Evolutionary conservation across 2,888 invertebrate genomes (phyloP), one percentile per base, ranked within the genome.

Genomic region (Holacanthella duospinosa): DNA sequence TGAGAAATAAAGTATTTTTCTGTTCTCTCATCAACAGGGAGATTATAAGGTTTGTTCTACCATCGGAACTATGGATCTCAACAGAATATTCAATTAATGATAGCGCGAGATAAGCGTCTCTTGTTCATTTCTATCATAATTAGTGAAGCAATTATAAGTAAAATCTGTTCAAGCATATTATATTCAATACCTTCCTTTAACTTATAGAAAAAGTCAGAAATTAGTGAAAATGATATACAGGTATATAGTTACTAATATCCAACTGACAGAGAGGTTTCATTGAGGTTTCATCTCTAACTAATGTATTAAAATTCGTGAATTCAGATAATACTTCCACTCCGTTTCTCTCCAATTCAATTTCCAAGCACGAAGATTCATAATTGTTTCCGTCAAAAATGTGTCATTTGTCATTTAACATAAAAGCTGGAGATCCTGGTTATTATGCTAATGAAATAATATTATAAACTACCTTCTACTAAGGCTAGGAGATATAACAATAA

Each of bases 281-380:
- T n/a, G n/a, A n/a, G n/a, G n/a, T n/a, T n/a, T n/a, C n/a, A n/a
- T n/a, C n/a, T n/a, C n/a, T n/a, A n/a, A n/a, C n/a, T n/a, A n/a
- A n/a, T n/a, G n/a, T n/a, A n/a, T n/a, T n/a, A n/a, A 36, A 36
- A 36, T 6, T 36, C 16, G 36, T 36, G 16, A 36, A 36, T 36
- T 36, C n/a, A n/a, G n/a, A n/a, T n/a, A n/a, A n/a, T n/a, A n/a
- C n/a, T n/a, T 36, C 16, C 36, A 36, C 6, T 36, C 16, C 36
- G 6, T 36, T 16, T 16, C 36, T 16, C 16, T 16, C 16, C 19
- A 48, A 48, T 48, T 48, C 4, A 21, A 48, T 48, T 48, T 48
- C 48, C 48, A 48, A 48, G 48, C 48, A 48, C 48, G 48, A 48
- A 48, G 48, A n/a, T 4, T 48, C 48, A 48, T 48, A 48, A 48